Evolutionary conservation across 2,113 vertebrate genomes (phyloP).

Genomic region (Anser brachyrhynchus): DNA sequence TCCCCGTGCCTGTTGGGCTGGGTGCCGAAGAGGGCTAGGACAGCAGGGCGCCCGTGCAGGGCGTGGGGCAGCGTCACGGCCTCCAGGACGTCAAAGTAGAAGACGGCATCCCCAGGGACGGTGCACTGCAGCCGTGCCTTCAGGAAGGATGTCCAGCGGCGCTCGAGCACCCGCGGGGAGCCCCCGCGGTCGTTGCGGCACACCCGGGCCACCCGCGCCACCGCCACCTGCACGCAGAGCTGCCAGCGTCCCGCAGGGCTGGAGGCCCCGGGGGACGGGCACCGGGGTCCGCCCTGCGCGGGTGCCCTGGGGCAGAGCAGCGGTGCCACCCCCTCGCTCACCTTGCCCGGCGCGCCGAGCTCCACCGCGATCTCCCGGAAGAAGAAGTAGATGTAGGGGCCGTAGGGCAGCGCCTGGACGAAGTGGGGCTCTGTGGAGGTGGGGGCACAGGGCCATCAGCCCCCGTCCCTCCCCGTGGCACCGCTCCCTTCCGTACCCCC

Average conservation of each 20-base stretch:
- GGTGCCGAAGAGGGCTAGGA: constrained; percentile 92
- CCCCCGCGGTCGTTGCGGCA: constrained; percentile 96
- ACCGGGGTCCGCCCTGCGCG: not conserved
- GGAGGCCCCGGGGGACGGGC: not conserved
- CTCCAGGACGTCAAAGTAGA: constrained; percentile 95
- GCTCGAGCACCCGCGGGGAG: constrained; percentile 90
- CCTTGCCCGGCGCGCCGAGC: constrained; percentile 90
- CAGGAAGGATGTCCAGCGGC: constrained; percentile 96
- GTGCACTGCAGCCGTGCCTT: constrained; percentile 95
- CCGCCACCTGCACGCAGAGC: constrained; percentile 79
- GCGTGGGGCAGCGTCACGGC: constrained; percentile 81
- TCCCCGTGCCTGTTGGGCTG: constrained; percentile 88
- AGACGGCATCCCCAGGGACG: constrained; percentile 88
- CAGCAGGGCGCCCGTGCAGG: constrained; percentile 83
- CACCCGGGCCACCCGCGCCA: constrained; percentile 92
- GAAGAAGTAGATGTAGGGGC: constrained; percentile 94
- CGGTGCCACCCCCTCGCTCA: constrained; percentile 57
- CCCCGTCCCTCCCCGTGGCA: fast-evolving
- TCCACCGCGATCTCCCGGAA: constrained; percentile 95
- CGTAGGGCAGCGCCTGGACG: constrained; percentile 89
- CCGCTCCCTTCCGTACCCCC: not conserved
- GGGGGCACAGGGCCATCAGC: not conserved
- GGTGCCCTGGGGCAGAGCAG: too few relatives aligned
- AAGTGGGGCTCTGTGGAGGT: constrained; percentile 87
- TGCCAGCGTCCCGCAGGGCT: fast-evolving